Evolutionary conservation across 2,113 vertebrate species (phyloP).

Genomic region (Camelus dromedarius): DNA sequence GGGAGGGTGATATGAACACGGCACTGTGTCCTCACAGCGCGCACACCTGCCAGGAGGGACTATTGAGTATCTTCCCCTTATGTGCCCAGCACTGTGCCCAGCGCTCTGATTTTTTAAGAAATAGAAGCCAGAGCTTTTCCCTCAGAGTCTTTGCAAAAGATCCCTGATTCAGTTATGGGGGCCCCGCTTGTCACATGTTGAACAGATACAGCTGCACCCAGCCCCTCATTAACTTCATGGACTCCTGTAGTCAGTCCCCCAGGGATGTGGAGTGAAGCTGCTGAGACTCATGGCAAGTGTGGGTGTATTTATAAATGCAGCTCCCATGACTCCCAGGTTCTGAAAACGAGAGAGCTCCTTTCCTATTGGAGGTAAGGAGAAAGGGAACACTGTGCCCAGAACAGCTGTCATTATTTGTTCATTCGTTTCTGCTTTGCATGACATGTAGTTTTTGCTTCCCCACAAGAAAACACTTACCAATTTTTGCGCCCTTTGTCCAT

Average conservation of each 20-base stretch:
- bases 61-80: neutral
- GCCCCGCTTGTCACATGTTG: neutral
- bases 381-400: accelerated
- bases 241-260: conserved; percentile 44
- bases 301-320: conserved; percentile 40
- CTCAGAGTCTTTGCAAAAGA: neutral
- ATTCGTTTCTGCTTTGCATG: neutral
- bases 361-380: neutral
- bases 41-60: accelerated
- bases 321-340: neutral
- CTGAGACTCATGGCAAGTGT: neutral
- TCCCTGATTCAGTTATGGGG: neutral
- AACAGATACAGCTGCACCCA: neutral
- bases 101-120: neutral
- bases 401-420: neutral
- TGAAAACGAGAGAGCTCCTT: neutral
- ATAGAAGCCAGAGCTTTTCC: neutral
- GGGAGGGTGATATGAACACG: neutral
- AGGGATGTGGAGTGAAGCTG: neutral
- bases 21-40: neutral
- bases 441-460: neutral
- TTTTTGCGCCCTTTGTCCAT: neutral
- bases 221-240: conserved; percentile 44
- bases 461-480: neutral
- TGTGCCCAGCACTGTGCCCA: neutral